A percentile compares a stretch with the other conserved stretches of the same genome.
These are phyloP conservation scores for Hoplostethus mediterraneus DNA, from an alignment of 2,797 vertebrate species.

Conservation along the genomic window DNA sequence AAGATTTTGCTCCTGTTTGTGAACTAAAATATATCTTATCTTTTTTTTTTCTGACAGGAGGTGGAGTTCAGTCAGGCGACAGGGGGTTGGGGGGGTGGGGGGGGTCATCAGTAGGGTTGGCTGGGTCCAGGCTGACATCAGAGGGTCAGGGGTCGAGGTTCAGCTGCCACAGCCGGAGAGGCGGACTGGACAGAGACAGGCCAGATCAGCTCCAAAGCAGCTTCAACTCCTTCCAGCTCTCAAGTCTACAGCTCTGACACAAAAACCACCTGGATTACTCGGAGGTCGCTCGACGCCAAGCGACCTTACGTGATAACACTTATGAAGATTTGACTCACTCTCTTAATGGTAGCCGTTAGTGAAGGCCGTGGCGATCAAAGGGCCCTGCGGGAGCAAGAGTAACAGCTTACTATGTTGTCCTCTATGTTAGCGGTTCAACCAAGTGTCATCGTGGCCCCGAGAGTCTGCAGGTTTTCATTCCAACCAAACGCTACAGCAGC, in stretches of 20 bases:
- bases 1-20: constrained; percentile 45
- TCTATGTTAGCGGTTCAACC: no score
- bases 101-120: constrained; percentile 38
- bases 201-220: constrained; percentile 76
- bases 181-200: constrained; percentile 69
- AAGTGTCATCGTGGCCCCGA: no score
- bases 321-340: constrained; percentile 77
- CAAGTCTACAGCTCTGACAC: constrained; percentile 63
- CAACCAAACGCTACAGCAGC: not conserved
- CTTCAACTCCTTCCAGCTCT: constrained; percentile 80
- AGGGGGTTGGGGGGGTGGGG: constrained; percentile 28
- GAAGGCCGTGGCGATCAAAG: constrained; percentile 99
- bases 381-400: constrained; percentile 85
- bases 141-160: constrained; percentile 23
- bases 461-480: no score
- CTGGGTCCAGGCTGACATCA: constrained; percentile 42
- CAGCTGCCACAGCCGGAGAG: constrained; percentile 46
- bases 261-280: constrained; percentile 40
- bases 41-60: constrained; percentile 43
- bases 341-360: constrained; percentile 99
- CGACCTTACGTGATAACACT: not conserved
- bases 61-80: constrained; percentile 72
- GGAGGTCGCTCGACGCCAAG: not conserved
- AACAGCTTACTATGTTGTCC: not conserved
- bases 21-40: constrained; percentile 26